Evolutionary conservation across 1,140 invertebrate genomes (phyloP).

Genomic region (Manduca sexta): DNA sequence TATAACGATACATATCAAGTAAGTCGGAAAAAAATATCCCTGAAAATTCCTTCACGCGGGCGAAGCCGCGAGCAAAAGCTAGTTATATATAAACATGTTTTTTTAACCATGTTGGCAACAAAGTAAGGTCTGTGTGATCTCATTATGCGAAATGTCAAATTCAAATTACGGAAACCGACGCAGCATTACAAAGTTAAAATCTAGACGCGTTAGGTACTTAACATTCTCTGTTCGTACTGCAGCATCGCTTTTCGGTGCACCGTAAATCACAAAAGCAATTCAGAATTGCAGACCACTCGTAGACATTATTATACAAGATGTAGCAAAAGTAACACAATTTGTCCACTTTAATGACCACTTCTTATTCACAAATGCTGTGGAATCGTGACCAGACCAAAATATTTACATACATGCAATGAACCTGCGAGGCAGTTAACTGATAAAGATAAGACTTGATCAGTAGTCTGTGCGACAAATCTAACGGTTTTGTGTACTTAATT

Average conservation of each 20-base stretch:
- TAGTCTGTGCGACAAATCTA: slow-evolving; percentile 39
- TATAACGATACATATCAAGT: no score
- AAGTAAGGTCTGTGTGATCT: neutral
- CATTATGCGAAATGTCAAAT: neutral
- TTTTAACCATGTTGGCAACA: neutral
- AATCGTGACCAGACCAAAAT: slow-evolving; percentile 47
- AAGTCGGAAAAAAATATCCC: no score
- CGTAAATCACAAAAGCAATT: slow-evolving; percentile 5
- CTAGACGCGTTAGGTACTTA: slow-evolving; percentile 2
- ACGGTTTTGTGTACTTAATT: slow-evolving; percentile 45
- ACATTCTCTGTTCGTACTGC: neutral
- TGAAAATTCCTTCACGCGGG: no score
- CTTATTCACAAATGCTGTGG: slow-evolving; percentile 39
- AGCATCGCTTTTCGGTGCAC: slow-evolving; percentile 4
- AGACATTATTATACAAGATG: slow-evolving; percentile 3
- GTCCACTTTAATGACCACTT: slow-evolving; percentile 17
- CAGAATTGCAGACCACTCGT: slow-evolving; percentile 5
- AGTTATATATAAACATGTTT: no score
- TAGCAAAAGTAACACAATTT: slow-evolving; percentile 1
- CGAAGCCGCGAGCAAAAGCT: no score
- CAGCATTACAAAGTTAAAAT: slow-evolving; percentile 1
- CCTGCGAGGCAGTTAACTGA: slow-evolving; percentile 20
- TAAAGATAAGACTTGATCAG: slow-evolving; percentile 47
- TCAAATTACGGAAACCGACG: slow-evolving; percentile 1
- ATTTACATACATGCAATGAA: slow-evolving; percentile 25